These are phyloP conservation scores for Protaetia brevitarsis DNA, from an alignment of 1,140 invertebrate species.

Conservation along the genomic window DNA sequence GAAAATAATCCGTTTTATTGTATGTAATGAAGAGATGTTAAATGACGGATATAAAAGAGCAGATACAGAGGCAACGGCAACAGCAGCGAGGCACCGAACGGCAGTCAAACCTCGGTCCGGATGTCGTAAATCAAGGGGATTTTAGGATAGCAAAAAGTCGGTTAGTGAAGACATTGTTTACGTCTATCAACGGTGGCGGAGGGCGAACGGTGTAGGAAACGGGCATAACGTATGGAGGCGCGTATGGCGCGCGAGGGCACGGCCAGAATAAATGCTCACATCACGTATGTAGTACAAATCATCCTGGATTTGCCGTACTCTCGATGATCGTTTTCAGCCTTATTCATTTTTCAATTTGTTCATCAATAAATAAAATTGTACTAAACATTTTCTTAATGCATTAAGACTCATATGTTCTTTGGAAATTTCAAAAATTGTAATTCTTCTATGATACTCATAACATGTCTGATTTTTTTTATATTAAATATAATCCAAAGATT, in stretches of 20 bases:
- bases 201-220: neutral
- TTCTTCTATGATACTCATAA: no score
- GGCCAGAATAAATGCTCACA: no score
- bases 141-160: slow-evolving; percentile 25
- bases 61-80: slow-evolving; percentile 15
- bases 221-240: neutral
- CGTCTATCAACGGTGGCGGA: slow-evolving; percentile 21
- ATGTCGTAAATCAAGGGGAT: slow-evolving; percentile 23
- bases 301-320: no score
- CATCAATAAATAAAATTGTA: no score
- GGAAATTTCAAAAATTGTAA: no score
- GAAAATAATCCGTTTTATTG: slow-evolving; percentile 25
- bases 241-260: neutral
- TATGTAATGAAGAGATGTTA: slow-evolving; percentile 23
- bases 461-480: no score
- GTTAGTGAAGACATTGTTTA: slow-evolving; percentile 24
- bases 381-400: no score
- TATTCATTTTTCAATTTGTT: no score
- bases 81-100: neutral
- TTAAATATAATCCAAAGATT: no score
- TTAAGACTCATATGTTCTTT: no score
- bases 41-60: slow-evolving; percentile 24
- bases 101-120: slow-evolving; percentile 16
- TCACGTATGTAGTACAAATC: no score
- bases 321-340: no score